Percentiles rank a stretch among this genome's conserved stretches.
phyloP scores from a whole-genome alignment of 2,888 invertebrate genomes.

The Stomorhina lunata region DNA sequence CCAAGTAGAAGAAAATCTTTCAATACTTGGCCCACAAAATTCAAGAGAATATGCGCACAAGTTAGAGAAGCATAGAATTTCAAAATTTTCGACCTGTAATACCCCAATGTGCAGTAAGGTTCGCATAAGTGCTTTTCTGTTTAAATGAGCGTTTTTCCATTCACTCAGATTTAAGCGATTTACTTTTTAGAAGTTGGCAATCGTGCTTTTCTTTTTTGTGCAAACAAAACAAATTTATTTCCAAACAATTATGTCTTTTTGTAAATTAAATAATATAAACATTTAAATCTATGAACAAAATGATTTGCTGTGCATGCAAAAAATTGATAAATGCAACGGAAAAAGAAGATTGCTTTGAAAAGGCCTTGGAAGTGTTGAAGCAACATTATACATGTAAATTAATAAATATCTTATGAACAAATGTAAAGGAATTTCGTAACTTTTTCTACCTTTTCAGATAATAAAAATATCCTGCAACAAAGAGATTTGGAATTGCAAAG shows the following conservation, averaged over 20 bases:
- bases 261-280: background rate
- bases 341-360: conserved; percentile 58
- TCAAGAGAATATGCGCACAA: too few relatives aligned
- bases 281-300: conserved; percentile 8
- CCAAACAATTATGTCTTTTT: conserved; percentile 1
- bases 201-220: too few relatives aligned
- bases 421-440: background rate
- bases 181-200: too few relatives aligned
- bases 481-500: conserved; percentile 61
- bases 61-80: too few relatives aligned
- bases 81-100: too few relatives aligned
- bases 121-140: too few relatives aligned
- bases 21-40: too few relatives aligned
- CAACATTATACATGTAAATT: conserved; percentile 74
- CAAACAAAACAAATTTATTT: too few relatives aligned
- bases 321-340: background rate
- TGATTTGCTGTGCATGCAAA: conserved; percentile 55
- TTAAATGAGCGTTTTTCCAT: too few relatives aligned
- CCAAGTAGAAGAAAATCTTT: too few relatives aligned
- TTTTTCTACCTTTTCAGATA: conserved; percentile 44
- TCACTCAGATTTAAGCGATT: too few relatives aligned
- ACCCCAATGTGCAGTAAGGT: too few relatives aligned
- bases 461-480: conserved; percentile 60
- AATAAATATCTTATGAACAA: background rate
- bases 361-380: conserved; percentile 71